Conservation (phyloP, 1,140 invertebrate species). For the Araneus ventricosus region DNA sequence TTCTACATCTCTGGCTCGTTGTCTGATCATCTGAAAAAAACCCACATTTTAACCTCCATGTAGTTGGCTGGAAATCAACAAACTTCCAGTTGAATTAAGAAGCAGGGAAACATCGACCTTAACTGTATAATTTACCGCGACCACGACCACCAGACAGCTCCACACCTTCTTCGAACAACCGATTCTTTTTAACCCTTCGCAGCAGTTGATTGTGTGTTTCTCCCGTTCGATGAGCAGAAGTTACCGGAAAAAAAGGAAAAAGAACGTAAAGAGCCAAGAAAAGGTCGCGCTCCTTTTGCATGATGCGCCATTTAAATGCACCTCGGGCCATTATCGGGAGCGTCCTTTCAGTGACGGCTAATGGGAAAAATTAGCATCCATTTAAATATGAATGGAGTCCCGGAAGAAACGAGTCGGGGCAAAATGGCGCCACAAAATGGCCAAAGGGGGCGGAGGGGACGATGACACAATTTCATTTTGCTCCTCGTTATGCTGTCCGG, state of each 20-base stretch:
- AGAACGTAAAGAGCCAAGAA: neutral
- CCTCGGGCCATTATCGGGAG: conserved; percentile 29
- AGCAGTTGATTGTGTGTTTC: no score
- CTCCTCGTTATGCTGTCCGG: neutral
- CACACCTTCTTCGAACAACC: no score
- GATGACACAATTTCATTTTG: conserved; percentile 12
- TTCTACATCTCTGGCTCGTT: no score
- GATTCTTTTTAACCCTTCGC: no score
- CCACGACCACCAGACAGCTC: no score
- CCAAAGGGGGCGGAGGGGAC: neutral
- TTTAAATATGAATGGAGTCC: conserved; percentile 66
- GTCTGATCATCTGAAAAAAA: no score
- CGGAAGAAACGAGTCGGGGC: neutral
- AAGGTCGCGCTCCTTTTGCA: neutral
- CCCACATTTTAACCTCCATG: no score
- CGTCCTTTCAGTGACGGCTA: neutral
- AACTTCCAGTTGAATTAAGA: no score
- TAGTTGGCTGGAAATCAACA: no score
- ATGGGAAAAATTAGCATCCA: conserved; percentile 60
- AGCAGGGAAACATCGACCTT: no score
- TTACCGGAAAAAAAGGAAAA: neutral
- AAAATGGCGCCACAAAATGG: conserved; percentile 19
- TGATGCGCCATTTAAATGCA: conserved; percentile 42
- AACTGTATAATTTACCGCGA: no score
- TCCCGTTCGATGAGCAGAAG: neutral